phyloP scores from a whole-genome alignment of 2,113 vertebrate genomes.

The Romanogobio albipinnatus region DNA sequence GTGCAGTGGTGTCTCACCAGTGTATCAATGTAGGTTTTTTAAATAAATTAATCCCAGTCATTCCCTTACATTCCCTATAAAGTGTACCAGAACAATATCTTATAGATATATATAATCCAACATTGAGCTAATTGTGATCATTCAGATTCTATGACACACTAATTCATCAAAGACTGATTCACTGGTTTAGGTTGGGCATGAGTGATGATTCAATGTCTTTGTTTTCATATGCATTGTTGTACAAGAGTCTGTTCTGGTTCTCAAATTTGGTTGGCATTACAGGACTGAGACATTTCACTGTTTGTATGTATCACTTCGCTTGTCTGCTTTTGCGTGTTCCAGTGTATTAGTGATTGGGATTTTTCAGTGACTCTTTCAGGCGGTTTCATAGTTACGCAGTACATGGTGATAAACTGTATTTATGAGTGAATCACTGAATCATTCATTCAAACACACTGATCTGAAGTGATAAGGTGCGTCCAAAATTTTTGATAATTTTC shows the following conservation, averaged over 20 bases:
- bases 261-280: background rate
- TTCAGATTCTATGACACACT: background rate
- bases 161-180: background rate
- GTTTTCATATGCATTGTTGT: background rate
- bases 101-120: background rate
- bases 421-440: background rate
- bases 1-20: background rate
- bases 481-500: too few relatives aligned
- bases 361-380: background rate
- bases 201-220: constrained; percentile 2
- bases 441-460: background rate
- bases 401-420: background rate
- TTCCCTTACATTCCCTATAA: background rate
- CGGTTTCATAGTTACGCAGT: background rate
- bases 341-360: background rate
- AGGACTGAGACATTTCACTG: background rate
- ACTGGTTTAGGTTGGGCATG: background rate
- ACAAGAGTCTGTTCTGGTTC: background rate
- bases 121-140: background rate
- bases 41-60: background rate
- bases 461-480: too few relatives aligned
- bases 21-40: background rate
- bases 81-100: background rate
- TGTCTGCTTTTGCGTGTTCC: background rate
- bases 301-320: background rate